Percentiles rank a stretch among this genome's conserved stretches.
These are phyloP conservation scores for Hyalella azteca DNA, from an alignment of 2,888 invertebrate species.

Conservation along the genomic window DNA sequence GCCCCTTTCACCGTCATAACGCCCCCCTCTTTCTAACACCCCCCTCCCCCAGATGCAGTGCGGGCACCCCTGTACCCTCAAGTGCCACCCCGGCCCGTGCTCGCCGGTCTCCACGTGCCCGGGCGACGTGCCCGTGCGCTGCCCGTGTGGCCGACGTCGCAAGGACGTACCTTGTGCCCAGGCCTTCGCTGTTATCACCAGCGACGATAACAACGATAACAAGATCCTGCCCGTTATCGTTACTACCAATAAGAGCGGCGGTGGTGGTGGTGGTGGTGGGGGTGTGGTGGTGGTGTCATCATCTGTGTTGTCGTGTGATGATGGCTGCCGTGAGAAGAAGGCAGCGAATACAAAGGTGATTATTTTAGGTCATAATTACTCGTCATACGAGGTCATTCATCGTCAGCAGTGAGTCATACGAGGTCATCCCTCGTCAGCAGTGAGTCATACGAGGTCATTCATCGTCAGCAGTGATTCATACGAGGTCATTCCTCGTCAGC, in stretches of 20 bases:
- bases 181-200: conserved; percentile 69
- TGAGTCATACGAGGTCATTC: no score
- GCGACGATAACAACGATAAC: neutral
- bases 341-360: neutral
- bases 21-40: no score
- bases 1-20: no score
- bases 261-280: neutral
- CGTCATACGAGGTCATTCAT: no score
- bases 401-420: no score
- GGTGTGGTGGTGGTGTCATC: neutral
- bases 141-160: conserved; percentile 78
- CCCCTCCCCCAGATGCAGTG: conserved; percentile 83
- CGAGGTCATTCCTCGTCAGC: no score
- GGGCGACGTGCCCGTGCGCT: conserved; percentile 64
- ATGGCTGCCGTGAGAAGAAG: neutral
- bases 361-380: no score
- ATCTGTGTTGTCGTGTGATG: conserved; percentile 22
- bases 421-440: no score
- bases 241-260: neutral
- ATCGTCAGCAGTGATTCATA: no score
- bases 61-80: conserved; percentile 77
- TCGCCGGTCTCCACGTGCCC: neutral
- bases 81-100: conserved; percentile 78
- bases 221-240: neutral
- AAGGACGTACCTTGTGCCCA: conserved; percentile 87